Percentiles rank a stretch among this genome's conserved stretches.
Evolutionary conservation across 2,888 invertebrate genomes (phyloP).

Genomic region (Celastrina argiolus): DNA sequence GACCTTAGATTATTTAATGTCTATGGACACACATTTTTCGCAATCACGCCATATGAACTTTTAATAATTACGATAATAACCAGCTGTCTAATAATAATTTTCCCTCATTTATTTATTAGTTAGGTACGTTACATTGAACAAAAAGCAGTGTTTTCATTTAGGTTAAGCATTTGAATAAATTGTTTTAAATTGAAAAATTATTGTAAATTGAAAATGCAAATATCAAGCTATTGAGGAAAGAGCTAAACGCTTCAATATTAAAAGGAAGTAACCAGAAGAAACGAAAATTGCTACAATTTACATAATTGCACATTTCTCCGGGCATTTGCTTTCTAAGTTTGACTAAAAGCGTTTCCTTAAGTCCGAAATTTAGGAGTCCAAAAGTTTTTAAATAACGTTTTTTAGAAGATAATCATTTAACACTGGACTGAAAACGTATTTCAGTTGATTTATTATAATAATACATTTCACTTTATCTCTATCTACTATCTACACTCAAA

Average conservation of each 20-base stretch:
- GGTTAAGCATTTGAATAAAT: background rate
- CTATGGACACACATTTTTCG: no score
- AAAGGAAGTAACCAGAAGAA: conserved; percentile 2
- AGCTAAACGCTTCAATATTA: background rate
- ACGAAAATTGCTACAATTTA: conserved; percentile 16
- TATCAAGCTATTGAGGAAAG: background rate
- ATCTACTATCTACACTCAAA: no score
- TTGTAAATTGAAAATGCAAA: background rate
- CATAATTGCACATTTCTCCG: background rate
- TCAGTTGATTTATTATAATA: no score
- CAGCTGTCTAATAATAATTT: no score
- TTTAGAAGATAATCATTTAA: no score
- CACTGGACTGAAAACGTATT: no score
- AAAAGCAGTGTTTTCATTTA: background rate
- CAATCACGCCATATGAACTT: no score
- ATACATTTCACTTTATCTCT: no score
- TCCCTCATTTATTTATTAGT: background rate
- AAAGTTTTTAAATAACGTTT: no score
- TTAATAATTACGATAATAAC: no score
- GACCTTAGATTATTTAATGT: no score
- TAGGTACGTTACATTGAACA: background rate
- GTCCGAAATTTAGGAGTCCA: background rate
- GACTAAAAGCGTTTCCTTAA: background rate
- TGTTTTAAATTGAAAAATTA: no score
- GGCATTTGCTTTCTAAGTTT: background rate